These are phyloP conservation scores for Sarcophaga rosellei DNA, from an alignment of 2,888 invertebrate genomes.

Conservation along the genomic window DNA sequence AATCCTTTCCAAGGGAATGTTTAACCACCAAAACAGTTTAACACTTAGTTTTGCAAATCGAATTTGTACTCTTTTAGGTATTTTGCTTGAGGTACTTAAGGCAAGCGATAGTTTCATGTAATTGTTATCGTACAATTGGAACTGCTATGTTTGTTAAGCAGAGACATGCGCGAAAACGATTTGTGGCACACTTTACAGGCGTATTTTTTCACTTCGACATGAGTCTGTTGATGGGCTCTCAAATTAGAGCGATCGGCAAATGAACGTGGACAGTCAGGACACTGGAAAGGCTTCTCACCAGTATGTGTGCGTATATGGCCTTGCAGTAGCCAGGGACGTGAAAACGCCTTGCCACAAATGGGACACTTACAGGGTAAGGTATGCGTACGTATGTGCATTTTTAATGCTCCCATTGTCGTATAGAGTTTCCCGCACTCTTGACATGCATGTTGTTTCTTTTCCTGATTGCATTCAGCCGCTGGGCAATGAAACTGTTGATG, in stretches of 20 bases:
- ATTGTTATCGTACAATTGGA: conserved; percentile 79
- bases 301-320: conserved; percentile 81
- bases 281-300: conserved; percentile 80
- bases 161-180: conserved; percentile 81
- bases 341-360: conserved; percentile 80
- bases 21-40: neutral
- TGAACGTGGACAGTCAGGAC: conserved; percentile 79
- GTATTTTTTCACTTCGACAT: conserved; percentile 80
- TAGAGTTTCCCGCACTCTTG: conserved; percentile 80
- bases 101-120: conserved; percentile 70
- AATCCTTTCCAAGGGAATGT: conserved; percentile 72
- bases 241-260: conserved; percentile 81
- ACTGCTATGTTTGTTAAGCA: conserved; percentile 79
- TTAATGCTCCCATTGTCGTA: conserved; percentile 79
- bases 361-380: conserved; percentile 80
- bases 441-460: conserved; percentile 87
- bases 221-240: conserved; percentile 80
- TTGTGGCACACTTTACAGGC: conserved; percentile 79
- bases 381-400: conserved; percentile 81
- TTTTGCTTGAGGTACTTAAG: neutral
- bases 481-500: conserved; percentile 98
- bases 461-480: conserved; percentile 89
- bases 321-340: conserved; percentile 80
- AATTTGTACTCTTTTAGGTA: conserved; percentile 5
- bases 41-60: neutral